Base-by-base conservation (phyloP, 2,888 invertebrate genomes). In the Labia minor region DNA sequence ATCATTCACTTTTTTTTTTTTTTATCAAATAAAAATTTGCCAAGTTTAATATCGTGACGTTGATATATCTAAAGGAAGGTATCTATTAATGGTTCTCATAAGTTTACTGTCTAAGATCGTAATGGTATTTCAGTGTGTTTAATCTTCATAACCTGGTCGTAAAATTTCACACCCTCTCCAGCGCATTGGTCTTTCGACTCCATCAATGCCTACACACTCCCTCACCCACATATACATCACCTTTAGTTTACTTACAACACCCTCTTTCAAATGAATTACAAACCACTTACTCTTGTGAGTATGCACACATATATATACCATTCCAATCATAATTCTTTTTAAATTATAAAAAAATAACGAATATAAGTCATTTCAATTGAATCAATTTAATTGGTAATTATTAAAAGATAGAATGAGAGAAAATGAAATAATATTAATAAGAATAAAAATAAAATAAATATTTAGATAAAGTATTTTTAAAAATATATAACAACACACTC, bases 141-240 rank as follows among this genome's bases (percentile, higher is more conserved):
- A 49, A 49, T 49, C 49, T 49, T 49, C 49, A 14, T 49, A 49
- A 49, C 49, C 49, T 10, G 49, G 8, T 49, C 49, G n/a, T 49
- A 49, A 49, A 49, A 49, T 49, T 49, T 49, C 49, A 49, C 49
- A 49, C 49, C 49, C 49, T 49, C 49, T 49, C 16, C 49, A 49
- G 14, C 49, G 3, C n/a, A 49, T 49, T 49, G 49, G 49, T 49
- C 49, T 49, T 49, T 49, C 49, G 49, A 49, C 49, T 16, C 49
- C 49, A 49, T 49, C 49, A 49, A 49, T 10, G n/a, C n/a, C 16
- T 14, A 4, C 16, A 14, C 49, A 11, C 49, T 8, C 33, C 33
- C n/a, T n/a, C n/a, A n/a, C n/a, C n/a, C n/a, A n/a, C n/a, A n/a
- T n/a, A n/a, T n/a, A n/a, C n/a, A n/a, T 14, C 2, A 49, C 49